These are phyloP conservation scores for Vespertilio murinus DNA, from an alignment of 2,797 vertebrate species.

Conservation along the genomic window DNA sequence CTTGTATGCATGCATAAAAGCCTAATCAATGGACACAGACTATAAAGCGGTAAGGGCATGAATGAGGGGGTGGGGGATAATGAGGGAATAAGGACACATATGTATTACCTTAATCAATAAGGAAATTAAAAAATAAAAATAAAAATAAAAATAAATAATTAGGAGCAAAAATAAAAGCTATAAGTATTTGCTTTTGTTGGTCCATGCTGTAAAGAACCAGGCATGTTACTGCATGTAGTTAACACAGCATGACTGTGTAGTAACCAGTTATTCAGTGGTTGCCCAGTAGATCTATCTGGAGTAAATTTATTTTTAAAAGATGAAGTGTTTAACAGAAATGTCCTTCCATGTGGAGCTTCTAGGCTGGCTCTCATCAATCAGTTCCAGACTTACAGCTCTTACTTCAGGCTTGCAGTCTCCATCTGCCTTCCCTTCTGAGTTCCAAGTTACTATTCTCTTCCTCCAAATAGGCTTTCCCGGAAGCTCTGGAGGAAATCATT, in stretches of 20 bases:
- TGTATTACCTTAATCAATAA: too few species aligned
- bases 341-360: neutral
- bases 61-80: too few species aligned
- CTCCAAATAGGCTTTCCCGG: neutral
- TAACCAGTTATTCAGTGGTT: neutral
- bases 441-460: neutral
- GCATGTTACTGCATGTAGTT: accelerated
- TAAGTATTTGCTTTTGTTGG: neutral
- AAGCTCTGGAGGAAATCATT: neutral
- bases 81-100: too few species aligned
- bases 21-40: too few species aligned
- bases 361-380: neutral
- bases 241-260: neutral
- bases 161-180: neutral
- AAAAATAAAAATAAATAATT: neutral
- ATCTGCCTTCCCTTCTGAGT: neutral
- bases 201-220: neutral
- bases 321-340: neutral
- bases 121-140: too few species aligned
- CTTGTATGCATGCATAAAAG: too few species aligned
- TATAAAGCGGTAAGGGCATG: too few species aligned
- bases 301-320: neutral
- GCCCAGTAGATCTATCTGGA: neutral
- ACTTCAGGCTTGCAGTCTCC: neutral
- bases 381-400: neutral